phyloP scores from a whole-genome alignment of 2,113 vertebrate genomes.

The Malurus elegans region DNA sequence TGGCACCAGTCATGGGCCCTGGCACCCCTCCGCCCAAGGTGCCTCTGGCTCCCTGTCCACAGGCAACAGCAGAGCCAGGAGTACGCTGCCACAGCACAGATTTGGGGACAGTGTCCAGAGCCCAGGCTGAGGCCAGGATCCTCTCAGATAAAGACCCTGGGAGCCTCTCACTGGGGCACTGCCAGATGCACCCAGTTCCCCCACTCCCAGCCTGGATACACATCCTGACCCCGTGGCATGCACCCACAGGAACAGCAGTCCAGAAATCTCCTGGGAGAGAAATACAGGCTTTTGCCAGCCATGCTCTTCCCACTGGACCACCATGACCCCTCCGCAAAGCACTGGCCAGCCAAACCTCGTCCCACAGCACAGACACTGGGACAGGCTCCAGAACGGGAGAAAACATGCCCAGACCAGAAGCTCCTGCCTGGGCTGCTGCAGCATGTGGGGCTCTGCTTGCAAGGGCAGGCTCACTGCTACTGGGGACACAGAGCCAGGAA shows the following conservation, averaged over 20 bases:
- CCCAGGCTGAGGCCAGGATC: background rate
- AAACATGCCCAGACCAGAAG: background rate
- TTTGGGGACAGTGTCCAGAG: background rate
- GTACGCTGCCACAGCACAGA: background rate
- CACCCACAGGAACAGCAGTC: background rate
- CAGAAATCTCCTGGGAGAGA: background rate
- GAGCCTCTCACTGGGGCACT: background rate
- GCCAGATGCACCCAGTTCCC: background rate
- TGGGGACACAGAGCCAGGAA: fast-evolving
- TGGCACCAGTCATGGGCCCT: background rate
- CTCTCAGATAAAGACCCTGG: background rate
- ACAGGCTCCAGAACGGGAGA: background rate
- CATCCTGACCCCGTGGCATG: background rate
- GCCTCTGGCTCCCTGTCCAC: background rate
- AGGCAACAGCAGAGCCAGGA: background rate
- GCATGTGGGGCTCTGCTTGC: background rate
- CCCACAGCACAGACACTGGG: fast-evolving
- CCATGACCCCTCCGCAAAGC: fast-evolving
- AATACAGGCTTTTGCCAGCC: background rate
- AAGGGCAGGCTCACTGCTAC: background rate
- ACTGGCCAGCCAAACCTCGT: background rate
- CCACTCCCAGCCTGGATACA: background rate
- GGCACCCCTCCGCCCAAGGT: background rate
- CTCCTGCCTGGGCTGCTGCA: background rate
- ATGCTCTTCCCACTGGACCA: fast-evolving